phyloP scores from a whole-genome alignment of 2,888 invertebrate genomes.

The Campoplex nolae region DNA sequence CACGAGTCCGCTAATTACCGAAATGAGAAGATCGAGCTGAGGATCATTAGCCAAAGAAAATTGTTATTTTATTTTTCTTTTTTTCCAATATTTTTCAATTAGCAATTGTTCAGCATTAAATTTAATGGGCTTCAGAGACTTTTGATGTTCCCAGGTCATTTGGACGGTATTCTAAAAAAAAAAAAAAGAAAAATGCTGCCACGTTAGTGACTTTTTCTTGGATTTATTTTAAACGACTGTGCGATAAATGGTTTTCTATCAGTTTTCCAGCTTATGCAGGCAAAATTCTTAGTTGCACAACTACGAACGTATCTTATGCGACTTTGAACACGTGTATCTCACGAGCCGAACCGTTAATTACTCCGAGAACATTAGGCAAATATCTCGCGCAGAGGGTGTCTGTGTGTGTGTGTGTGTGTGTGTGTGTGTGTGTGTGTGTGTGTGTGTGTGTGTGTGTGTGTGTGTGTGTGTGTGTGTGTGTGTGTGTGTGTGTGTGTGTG shows the following conservation, averaged over 20 bases:
- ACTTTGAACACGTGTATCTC: slow-evolving; percentile 34
- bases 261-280: slow-evolving; percentile 12
- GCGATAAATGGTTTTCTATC: slow-evolving; percentile 34
- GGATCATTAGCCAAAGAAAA: neutral
- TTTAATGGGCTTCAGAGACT: neutral
- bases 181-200: neutral
- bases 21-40: neutral
- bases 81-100: neutral
- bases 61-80: neutral
- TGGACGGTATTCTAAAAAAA: neutral
- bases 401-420: neutral
- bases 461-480: neutral
- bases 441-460: neutral
- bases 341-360: slow-evolving; percentile 59
- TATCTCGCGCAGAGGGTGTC: slow-evolving; percentile 25
- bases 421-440: neutral
- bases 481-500: neutral
- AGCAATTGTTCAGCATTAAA: neutral
- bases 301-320: slow-evolving; percentile 1
- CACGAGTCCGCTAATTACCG: neutral
- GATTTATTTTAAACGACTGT: neutral
- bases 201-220: neutral
- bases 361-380: slow-evolving; percentile 56
- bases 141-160: neutral
- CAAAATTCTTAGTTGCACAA: slow-evolving; percentile 10